A percentile compares a stretch with the other conserved stretches of the same genome.
Conservation (phyloP, 2,113 vertebrate genomes). For the Protobothrops mucrosquamatus region DNA sequence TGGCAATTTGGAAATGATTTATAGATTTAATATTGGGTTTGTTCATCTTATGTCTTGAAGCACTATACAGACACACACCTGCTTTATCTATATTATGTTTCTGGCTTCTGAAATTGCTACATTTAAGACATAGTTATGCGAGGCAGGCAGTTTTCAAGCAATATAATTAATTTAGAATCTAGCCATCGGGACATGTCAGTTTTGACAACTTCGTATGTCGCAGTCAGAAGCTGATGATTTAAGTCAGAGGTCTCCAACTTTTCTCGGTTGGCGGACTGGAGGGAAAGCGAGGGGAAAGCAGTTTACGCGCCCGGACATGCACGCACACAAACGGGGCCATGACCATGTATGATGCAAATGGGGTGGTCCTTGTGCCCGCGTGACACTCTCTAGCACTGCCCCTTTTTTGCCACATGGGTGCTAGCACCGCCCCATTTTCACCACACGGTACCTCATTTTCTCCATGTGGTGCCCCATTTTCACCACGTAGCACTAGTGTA, state of each 20-base stretch:
- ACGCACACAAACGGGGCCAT: too few relatives aligned
- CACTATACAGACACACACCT: not conserved
- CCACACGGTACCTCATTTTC: too few relatives aligned
- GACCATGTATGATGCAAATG: too few relatives aligned
- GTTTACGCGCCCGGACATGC: too few relatives aligned
- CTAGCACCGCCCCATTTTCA: too few relatives aligned
- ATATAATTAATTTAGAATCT: not conserved
- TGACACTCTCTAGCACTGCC: too few relatives aligned
- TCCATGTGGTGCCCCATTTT: too few relatives aligned
- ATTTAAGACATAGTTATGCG: not conserved
- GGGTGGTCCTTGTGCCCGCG: too few relatives aligned
- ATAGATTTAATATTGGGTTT: not conserved
- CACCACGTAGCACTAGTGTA: too few relatives aligned
- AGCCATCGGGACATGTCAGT: not conserved
- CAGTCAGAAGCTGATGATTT: slow-evolving; percentile 4
- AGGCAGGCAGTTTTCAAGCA: not conserved
- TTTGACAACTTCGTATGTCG: not conserved
- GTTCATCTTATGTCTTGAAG: not conserved
- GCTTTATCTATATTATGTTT: not conserved
- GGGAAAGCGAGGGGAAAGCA: too few relatives aligned
- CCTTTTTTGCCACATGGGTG: too few relatives aligned
- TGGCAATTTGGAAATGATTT: not conserved
- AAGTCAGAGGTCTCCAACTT: not conserved
- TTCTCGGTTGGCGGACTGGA: too few relatives aligned
- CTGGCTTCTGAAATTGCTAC: not conserved